Percentiles rank a stretch among this genome's conserved stretches.
These are phyloP conservation scores for Oreohelix idahoensis DNA, from an alignment of 1,140 invertebrate species.

Conservation along the genomic window DNA sequence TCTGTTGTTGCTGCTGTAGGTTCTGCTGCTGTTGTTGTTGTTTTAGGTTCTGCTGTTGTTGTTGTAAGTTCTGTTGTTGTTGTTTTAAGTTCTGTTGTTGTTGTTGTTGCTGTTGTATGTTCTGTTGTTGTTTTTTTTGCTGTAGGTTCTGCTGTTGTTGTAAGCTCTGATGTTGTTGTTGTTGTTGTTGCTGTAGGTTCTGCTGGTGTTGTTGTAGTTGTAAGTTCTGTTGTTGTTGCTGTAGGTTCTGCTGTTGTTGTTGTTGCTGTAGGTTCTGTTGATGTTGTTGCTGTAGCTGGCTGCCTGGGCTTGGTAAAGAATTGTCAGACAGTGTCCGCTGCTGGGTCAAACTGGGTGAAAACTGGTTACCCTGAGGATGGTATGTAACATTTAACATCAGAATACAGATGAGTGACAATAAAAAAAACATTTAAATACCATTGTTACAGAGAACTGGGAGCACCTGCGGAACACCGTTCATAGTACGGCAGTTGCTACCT, in stretches of 20 bases:
- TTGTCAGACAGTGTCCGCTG: conserved; percentile 62
- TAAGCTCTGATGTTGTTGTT: no score
- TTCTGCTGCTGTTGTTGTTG: not conserved
- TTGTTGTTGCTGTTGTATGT: not conserved
- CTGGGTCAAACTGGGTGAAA: conserved; percentile 48
- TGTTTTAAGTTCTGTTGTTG: not conserved
- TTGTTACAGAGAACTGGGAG: no score
- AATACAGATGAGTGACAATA: no score
- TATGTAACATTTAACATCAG: no score
- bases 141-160: no score
- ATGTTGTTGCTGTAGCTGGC: conserved; percentile 18
- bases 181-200: no score
- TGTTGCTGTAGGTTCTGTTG: not conserved
- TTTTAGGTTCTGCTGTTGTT: no score
- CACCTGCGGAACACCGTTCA: no score
- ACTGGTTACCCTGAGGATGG: conserved; percentile 51
- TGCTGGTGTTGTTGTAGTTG: no score
- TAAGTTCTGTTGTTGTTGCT: not conserved
- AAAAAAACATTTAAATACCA: no score
- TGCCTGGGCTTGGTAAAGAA: conserved; percentile 50
- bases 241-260: not conserved
- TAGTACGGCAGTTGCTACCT: no score
- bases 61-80: not conserved
- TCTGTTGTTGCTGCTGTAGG: not conserved
- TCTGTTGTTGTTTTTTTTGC: not conserved